These are phyloP conservation scores for Bergia puertoricense DNA, from an alignment of 92 coral and sea anemone genomes.

Conservation along the genomic window DNA sequence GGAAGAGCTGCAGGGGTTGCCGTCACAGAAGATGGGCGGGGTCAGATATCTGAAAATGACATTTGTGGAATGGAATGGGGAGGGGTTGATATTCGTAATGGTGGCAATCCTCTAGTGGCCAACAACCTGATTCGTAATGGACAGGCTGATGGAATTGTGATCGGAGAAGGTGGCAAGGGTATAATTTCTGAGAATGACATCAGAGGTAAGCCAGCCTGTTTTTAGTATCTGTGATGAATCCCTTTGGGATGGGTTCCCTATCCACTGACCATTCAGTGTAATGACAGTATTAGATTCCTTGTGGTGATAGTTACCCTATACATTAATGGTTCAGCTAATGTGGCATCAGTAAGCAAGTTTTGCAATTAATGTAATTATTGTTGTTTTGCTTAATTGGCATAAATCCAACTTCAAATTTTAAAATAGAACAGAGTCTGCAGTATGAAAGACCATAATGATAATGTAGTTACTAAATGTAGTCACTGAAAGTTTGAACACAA, in stretches of 20 bases:
- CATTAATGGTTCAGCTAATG: too few species aligned
- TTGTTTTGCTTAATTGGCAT: too few species aligned
- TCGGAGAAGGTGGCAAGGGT: slow-evolving; percentile 93
- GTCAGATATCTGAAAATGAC: slow-evolving; percentile 86
- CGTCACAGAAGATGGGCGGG: slow-evolving; percentile 95
- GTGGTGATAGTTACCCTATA: too few species aligned
- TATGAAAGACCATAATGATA: too few species aligned
- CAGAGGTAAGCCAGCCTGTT: slow-evolving; percentile 59
- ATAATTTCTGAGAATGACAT: slow-evolving; percentile 90
- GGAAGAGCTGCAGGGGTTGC: slow-evolving; percentile 99
- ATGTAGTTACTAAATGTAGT: too few species aligned
- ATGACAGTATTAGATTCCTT: too few species aligned
- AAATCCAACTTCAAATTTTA: too few species aligned
- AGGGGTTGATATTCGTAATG: slow-evolving; percentile 93
- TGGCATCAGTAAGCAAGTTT: too few species aligned
- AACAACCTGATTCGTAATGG: slow-evolving; percentile 88
- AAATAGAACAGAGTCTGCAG: too few species aligned
- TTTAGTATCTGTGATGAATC: neutral
- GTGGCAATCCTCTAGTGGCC: slow-evolving; percentile 90
- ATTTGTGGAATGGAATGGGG: slow-evolving; percentile 99
- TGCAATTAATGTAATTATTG: too few species aligned
- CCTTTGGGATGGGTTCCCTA: neutral
- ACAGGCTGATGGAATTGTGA: slow-evolving; percentile 94
- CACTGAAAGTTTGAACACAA: too few species aligned
- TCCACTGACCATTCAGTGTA: neutral